These are phyloP conservation scores for Chironomus riparius DNA, from an alignment of 2,888 invertebrate genomes.

Conservation along the genomic window DNA sequence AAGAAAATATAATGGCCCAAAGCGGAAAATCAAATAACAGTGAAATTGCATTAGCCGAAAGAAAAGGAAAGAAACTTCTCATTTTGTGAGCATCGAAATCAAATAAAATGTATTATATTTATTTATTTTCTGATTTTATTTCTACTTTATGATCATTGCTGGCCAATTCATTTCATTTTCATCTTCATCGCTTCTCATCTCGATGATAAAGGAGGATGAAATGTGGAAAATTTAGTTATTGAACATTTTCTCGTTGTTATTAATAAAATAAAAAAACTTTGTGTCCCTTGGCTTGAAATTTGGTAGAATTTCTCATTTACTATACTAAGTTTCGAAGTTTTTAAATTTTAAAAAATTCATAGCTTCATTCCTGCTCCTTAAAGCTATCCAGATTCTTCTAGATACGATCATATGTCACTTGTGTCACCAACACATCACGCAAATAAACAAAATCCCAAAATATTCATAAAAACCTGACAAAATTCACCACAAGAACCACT, in stretches of 20 bases:
- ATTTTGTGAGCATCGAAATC: not conserved
- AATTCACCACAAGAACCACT: too few relatives aligned
- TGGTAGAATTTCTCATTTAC: too few relatives aligned
- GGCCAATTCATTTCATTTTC: constrained; percentile 12
- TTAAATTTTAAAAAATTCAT: too few relatives aligned
- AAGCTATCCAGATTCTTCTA: too few relatives aligned
- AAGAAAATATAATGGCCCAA: constrained; percentile 24
- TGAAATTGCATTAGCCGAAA: constrained; percentile 24
- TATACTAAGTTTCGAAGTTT: too few relatives aligned
- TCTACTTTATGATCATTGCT: not conserved
- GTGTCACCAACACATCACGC: too few relatives aligned
- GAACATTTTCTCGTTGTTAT: not conserved
- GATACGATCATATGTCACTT: too few relatives aligned
- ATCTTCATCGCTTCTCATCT: too few relatives aligned
- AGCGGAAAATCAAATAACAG: constrained; percentile 25
- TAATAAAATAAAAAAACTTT: not conserved
- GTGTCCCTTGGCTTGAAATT: not conserved
- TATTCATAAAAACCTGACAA: too few relatives aligned
- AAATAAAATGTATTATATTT: constrained; percentile 19
- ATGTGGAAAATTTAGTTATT: not conserved
- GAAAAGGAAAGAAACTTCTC: constrained; percentile 9
- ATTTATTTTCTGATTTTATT: not conserved
- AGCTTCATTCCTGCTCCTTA: too few relatives aligned
- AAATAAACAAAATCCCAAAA: too few relatives aligned
- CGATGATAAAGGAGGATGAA: too few relatives aligned